A percentile compares a stretch with the other conserved stretches of the same genome.
Evolutionary conservation across 1,140 invertebrate genomes (phyloP).

Genomic region (Heliconius hewitsoni): DNA sequence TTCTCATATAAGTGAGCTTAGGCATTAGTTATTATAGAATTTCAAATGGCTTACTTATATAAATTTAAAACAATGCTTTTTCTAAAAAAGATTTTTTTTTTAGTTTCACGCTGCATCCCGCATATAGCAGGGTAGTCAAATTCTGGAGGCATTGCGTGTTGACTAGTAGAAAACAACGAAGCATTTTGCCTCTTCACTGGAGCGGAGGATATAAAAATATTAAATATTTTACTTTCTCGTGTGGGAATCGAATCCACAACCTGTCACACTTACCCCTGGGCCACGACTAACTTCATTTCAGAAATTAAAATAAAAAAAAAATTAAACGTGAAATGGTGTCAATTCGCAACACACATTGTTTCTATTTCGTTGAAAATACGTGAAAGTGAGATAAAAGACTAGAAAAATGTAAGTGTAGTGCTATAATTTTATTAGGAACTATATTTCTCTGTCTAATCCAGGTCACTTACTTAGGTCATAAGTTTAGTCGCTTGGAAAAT

Average conservation of each 20-base stretch:
- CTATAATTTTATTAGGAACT: background rate
- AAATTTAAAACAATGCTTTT: background rate
- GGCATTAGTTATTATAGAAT: background rate
- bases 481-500: slow-evolving; percentile 6
- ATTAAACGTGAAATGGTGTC: background rate
- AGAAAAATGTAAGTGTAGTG: background rate
- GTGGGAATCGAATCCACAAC: too few species aligned
- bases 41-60: background rate
- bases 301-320: too few species aligned
- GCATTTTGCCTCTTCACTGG: too few species aligned
- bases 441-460: background rate
- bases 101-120: background rate
- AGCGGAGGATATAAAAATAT: too few species aligned
- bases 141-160: too few species aligned
- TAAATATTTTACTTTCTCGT: too few species aligned
- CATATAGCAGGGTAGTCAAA: too few species aligned
- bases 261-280: too few species aligned
- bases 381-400: background rate
- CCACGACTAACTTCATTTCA: too few species aligned
- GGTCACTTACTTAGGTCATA: slow-evolving; percentile 6
- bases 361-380: background rate
- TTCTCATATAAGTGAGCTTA: background rate
- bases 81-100: background rate
- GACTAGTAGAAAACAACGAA: too few species aligned
- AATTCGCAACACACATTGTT: background rate